Conservation (phyloP, 2,113 vertebrate species). For the Paraplagusia blochii region DNA sequence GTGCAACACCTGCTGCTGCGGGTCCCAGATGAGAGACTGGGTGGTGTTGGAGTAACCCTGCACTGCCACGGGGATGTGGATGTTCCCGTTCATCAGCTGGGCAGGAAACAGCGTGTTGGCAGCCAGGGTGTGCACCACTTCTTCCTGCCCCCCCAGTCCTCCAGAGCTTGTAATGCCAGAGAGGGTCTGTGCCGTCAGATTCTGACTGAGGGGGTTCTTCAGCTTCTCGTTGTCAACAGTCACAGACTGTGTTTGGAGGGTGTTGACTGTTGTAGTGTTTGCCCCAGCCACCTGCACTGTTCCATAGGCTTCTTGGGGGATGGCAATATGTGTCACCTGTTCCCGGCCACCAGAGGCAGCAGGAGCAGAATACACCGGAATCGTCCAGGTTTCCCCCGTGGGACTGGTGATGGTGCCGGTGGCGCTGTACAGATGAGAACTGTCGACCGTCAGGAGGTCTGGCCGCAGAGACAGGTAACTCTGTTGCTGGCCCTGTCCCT, state of each 20-base stretch:
- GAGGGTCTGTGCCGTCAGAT: slow-evolving; percentile 68
- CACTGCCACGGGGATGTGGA: slow-evolving; percentile 98
- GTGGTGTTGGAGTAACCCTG: slow-evolving; percentile 92
- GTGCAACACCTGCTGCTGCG: slow-evolving; percentile 76
- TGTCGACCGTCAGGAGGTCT: slow-evolving; percentile 98
- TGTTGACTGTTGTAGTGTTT: slow-evolving; percentile 67
- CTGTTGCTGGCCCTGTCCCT: slow-evolving; percentile 91
- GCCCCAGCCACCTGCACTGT: slow-evolving; percentile 85
- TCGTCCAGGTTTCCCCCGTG: slow-evolving; percentile 98
- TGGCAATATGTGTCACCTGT: slow-evolving; percentile 93
- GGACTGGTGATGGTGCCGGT: slow-evolving; percentile 98
- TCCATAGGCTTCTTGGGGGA: slow-evolving; percentile 98
- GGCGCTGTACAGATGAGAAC: slow-evolving; percentile 95
- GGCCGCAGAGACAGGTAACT: slow-evolving; percentile 96
- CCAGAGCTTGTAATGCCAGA: slow-evolving; percentile 75
- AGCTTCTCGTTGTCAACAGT: slow-evolving; percentile 85
- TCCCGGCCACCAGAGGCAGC: slow-evolving; percentile 80
- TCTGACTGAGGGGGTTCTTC: slow-evolving; percentile 58
- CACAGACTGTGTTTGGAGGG: slow-evolving; percentile 69
- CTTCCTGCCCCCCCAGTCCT: slow-evolving; percentile 83
- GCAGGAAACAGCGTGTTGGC: slow-evolving; percentile 86
- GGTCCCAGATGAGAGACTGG: slow-evolving; percentile 98
- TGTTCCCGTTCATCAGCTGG: slow-evolving; percentile 99
- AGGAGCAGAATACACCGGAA: slow-evolving; percentile 95
- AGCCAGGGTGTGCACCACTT: slow-evolving; percentile 91